Evolutionary conservation across 1,140 invertebrate genomes (phyloP).

Genomic region (Phortica variegata): DNA sequence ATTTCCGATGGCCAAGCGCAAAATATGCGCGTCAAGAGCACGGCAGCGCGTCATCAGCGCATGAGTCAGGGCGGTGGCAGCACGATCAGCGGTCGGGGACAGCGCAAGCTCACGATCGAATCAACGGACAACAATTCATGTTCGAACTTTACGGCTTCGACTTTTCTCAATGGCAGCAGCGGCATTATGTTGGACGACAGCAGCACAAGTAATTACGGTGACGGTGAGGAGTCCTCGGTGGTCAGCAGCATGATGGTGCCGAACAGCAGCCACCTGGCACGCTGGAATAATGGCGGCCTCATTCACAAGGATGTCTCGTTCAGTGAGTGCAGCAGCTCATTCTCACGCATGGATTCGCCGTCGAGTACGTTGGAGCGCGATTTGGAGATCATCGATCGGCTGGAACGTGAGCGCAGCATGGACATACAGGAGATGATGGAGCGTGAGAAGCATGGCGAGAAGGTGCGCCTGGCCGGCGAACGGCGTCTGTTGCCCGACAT

Average conservation of each 20-base stretch:
- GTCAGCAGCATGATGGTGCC: slow-evolving; percentile 52
- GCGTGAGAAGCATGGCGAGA: slow-evolving; percentile 39
- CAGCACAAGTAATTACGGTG: slow-evolving; percentile 48
- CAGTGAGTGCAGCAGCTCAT: slow-evolving; percentile 43
- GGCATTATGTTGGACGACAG: slow-evolving; percentile 36
- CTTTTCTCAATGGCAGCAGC: slow-evolving; percentile 41
- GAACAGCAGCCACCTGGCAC: slow-evolving; percentile 25
- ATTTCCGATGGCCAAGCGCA: slow-evolving; percentile 38
- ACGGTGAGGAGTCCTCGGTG: slow-evolving; percentile 50
- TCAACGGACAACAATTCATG: slow-evolving; percentile 37
- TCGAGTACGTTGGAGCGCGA: slow-evolving; percentile 51
- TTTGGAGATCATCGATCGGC: slow-evolving; percentile 50
- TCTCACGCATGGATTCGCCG: slow-evolving; percentile 37
- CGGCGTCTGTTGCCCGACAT: slow-evolving; percentile 46
- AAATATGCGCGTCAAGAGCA: slow-evolving; percentile 12
- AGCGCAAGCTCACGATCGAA: slow-evolving; percentile 31
- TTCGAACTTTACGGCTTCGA: slow-evolving; percentile 50
- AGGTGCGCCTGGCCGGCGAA: slow-evolving; percentile 22
- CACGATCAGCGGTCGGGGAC: no score
- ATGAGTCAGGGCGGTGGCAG: slow-evolving; percentile 2
- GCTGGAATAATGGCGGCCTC: slow-evolving; percentile 4
- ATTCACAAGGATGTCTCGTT: slow-evolving; percentile 44
- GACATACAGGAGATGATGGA: slow-evolving; percentile 53
- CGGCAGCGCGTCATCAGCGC: slow-evolving; percentile 3
- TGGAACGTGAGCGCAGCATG: slow-evolving; percentile 54